Percentiles rank a stretch among this genome's conserved stretches.
Conservation (phyloP, 2,113 vertebrate genomes). For the Hystrix brachyura region DNA sequence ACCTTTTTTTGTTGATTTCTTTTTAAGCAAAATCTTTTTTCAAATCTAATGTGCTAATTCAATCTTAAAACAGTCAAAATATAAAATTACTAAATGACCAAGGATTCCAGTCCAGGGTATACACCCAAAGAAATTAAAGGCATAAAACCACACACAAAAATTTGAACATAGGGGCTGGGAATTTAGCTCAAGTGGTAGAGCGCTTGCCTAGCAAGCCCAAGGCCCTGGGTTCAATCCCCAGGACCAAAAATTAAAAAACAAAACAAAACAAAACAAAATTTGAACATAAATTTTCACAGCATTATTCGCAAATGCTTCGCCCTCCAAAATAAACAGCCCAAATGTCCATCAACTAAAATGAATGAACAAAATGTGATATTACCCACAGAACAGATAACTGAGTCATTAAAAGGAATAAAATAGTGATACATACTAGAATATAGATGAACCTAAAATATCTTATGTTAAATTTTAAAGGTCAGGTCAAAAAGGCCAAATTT, state of each 20-base stretch:
- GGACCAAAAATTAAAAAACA: too few relatives aligned
- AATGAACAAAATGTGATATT: not conserved
- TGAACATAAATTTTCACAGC: not conserved
- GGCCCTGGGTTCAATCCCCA: too few relatives aligned
- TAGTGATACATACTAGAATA: not conserved
- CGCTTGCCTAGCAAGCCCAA: too few relatives aligned
- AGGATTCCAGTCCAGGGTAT: not conserved
- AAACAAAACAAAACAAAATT: not conserved
- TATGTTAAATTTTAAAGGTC: not conserved
- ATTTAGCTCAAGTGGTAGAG: too few relatives aligned
- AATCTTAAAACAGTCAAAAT: constrained; percentile 6
- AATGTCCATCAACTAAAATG: not conserved
- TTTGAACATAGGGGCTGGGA: not conserved
- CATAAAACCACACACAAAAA: not conserved
- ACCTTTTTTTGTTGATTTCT: not conserved
- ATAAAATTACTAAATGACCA: not conserved
- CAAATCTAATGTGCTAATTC: not conserved
- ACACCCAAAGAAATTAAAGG: not conserved
- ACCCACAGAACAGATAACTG: not conserved
- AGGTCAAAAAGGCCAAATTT: not conserved
- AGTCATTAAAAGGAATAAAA: not conserved
- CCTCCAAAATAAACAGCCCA: not conserved
- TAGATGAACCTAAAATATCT: constrained; percentile 21
- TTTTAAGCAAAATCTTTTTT: not conserved
- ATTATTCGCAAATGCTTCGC: not conserved